phyloP scores from a whole-genome alignment of 2,113 vertebrate genomes.

The Aspiorhynchus laticeps region DNA sequence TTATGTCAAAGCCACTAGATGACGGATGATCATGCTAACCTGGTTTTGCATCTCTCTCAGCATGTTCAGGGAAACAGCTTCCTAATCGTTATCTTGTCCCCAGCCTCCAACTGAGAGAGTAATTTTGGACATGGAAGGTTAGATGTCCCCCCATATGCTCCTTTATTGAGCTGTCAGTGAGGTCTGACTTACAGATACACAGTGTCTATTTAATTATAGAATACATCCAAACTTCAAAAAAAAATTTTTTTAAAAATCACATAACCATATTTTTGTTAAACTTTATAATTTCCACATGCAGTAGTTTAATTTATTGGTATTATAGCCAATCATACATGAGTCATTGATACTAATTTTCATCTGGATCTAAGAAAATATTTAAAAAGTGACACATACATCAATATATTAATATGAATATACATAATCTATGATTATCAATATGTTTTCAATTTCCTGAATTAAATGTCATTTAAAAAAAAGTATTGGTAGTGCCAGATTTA shows the following conservation, averaged over 20 bases:
- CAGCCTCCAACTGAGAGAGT: conserved; percentile 60
- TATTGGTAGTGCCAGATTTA: neutral
- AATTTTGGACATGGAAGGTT: conserved; percentile 57
- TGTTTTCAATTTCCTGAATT: neutral
- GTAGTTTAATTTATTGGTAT: neutral
- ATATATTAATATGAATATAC: neutral
- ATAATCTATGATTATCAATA: neutral
- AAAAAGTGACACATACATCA: neutral
- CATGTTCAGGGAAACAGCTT: conserved; percentile 56
- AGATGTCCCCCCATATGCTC: conserved; percentile 63
- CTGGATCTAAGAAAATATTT: neutral
- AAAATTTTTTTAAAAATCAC: too few species aligned
- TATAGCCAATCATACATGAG: neutral
- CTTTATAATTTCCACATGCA: neutral
- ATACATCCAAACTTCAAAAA: conserved; percentile 23
- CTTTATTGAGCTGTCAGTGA: conserved; percentile 61
- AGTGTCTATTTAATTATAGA: conserved; percentile 40
- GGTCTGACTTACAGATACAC: conserved; percentile 50
- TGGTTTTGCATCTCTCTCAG: conserved; percentile 48
- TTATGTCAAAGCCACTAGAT: conserved; percentile 45
- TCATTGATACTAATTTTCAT: neutral
- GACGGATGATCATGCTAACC: conserved; percentile 55
- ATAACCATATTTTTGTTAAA: neutral
- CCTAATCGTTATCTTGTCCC: conserved; percentile 62
- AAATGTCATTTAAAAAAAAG: neutral